Evolutionary conservation across 2,888 invertebrate species (phyloP).

Genomic region (Phrixothrix hirtus): DNA sequence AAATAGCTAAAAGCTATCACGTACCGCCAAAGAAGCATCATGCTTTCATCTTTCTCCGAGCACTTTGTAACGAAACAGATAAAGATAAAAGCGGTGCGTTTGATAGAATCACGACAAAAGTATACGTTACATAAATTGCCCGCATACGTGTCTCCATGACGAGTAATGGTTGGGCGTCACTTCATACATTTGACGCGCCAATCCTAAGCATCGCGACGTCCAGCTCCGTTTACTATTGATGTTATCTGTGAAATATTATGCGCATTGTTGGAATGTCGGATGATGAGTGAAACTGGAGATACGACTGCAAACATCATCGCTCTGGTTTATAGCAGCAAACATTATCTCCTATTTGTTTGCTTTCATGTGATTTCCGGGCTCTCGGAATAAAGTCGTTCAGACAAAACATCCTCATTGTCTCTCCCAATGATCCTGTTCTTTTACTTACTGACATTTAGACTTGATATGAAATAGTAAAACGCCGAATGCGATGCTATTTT

Average conservation of each 20-base stretch:
- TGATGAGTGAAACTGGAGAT: conserved; percentile 29
- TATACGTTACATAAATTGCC: conserved; percentile 34
- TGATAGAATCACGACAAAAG: conserved; percentile 31
- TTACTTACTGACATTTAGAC: not conserved
- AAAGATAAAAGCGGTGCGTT: conserved; percentile 32
- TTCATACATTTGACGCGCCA: conserved; percentile 34
- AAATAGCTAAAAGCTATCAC: conserved; percentile 25
- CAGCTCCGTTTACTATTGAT: conserved; percentile 28
- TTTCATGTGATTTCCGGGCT: conserved; percentile 14
- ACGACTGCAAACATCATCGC: conserved; percentile 16
- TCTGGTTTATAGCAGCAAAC: conserved; percentile 17
- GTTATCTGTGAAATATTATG: conserved; percentile 27
- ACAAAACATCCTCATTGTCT: not conserved
- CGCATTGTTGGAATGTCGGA: conserved; percentile 28
- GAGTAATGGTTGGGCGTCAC: conserved; percentile 35
- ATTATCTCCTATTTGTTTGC: conserved; percentile 25
- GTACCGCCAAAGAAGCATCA: conserved; percentile 27
- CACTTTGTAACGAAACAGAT: conserved; percentile 24
- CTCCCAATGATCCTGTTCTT: not conserved
- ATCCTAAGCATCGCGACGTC: conserved; percentile 29
- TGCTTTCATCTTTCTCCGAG: conserved; percentile 28
- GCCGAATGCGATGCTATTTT: not conserved
- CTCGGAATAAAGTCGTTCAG: conserved; percentile 9
- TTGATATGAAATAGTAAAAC: not conserved
- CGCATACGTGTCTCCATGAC: conserved; percentile 34